Base-by-base conservation (phyloP, 2,888 invertebrate genomes). In the Dendrolimus pini region DNA sequence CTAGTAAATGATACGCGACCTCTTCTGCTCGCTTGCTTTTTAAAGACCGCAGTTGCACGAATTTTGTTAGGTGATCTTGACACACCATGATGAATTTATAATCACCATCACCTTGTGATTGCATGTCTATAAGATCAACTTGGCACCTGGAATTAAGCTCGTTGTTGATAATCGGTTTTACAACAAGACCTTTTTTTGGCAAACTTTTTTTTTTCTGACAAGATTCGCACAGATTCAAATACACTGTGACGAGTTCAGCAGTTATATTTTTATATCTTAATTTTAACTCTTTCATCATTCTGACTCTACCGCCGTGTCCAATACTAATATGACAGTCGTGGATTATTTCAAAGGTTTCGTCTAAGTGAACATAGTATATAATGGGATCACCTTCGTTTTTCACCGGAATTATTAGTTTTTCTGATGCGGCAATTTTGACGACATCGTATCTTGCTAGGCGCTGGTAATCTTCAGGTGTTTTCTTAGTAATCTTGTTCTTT, bases 21-120 rank as follows among this genome's bases (percentile, higher is more conserved):
- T 83, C 79, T 56, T 59, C 64, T 2, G 79, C 75, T 59, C 61
- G 60, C 59, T 81, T 80, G 3, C 63, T 71, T 65, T 70, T 62
- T n/a, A 83, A 61, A 7, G 82, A 58, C 56, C 78, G 63, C 7
- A 83, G 64, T 10, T 68, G 55, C 18, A 82, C 69, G 68, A 82
- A 83, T 71, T 83, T 79, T n/a, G 81, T 83, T 1, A 72, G 57
- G 61, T 79, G 75, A 58, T 81, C 80, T 65, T 82, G 80, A 58
- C 80, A 79, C 6, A 75, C 71, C 58, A 82, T 59, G 42, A 83
- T 76, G 61, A 79, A 83, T 59, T 76, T 79, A 62, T 60, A 76
- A 41, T 70, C 59, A 14, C 63, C 62, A 67, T 82, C 77, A 55
- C 66, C 55, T 56, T 74, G 67, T 10, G 71, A 59, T 60, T 82